A percentile compares a stretch with the other conserved stretches of the same genome.
Conservation (phyloP, 2,797 vertebrate genomes). For the Menidia menidia region DNA sequence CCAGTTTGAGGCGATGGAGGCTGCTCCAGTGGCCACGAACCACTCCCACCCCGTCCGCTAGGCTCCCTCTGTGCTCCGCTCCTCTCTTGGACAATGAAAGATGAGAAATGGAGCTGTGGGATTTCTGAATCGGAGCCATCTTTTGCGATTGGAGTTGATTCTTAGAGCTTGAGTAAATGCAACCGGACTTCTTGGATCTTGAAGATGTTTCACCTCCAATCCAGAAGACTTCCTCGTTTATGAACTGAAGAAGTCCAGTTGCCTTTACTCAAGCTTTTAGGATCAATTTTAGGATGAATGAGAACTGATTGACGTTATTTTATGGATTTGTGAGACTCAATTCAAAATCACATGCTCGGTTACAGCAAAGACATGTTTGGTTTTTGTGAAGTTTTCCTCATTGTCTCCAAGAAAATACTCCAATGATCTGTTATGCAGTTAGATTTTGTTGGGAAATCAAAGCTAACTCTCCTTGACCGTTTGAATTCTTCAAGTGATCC, state of each 20-base stretch:
- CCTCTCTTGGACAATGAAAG: conserved; percentile 45
- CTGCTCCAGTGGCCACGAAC: conserved; percentile 62
- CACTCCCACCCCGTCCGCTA: conserved; percentile 8
- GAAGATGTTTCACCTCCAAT: too few species aligned
- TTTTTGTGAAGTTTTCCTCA: neutral
- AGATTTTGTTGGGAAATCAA: neutral
- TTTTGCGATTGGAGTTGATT: too few species aligned
- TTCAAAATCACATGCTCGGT: neutral
- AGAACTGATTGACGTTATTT: too few species aligned
- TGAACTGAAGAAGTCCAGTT: too few species aligned
- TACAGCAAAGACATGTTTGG: neutral
- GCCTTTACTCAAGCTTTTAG: too few species aligned
- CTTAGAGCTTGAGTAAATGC: too few species aligned
- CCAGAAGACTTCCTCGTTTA: too few species aligned
- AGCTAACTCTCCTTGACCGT: too few species aligned
- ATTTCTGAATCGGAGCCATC: neutral
- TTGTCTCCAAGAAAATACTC: neutral
- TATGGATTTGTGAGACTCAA: neutral
- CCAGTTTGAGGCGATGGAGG: conserved; percentile 63
- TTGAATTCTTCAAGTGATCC: too few species aligned
- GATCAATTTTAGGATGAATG: too few species aligned
- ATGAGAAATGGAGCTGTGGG: conserved; percentile 12
- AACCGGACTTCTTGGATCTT: too few species aligned
- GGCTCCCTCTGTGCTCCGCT: conserved; percentile 19
- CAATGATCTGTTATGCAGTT: neutral